Evolutionary conservation across 2,888 invertebrate species (phyloP), one percentile per base, ranked within the genome.

Genomic region (Pollenia angustigena): DNA sequence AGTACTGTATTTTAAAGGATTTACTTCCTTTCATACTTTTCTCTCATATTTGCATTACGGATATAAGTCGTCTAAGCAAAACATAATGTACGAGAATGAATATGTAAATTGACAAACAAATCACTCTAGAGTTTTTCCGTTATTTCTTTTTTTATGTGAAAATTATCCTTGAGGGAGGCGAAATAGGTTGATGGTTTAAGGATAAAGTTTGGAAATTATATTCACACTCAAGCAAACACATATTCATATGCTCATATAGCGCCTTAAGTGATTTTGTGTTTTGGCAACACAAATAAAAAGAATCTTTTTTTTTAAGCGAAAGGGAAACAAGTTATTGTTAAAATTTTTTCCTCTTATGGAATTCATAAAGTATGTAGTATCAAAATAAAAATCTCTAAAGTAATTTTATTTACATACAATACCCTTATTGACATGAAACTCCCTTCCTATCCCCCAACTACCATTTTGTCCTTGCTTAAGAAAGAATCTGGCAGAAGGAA

Each of bases 51-150:
- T 85, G 60, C 75, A 76, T 80, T 76, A 71, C 69, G 44, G 69
- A 32, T 46, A 76, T 81, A 85, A 78, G 79, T 46, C 79, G 72
- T 64, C 58, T 71, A 76, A 83, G 79, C 44, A 81, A 68, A 83
- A 83, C 76, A 80, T 68, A 87, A 83, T 60, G 64, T 76, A 74
- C 75, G 75, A 64, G 88, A 86, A 89, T 88, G 89, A 88, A 89
- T 90, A 92, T 92, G 91, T 90, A 92, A 92, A 92, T 92, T 92
- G 89, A 90, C 90, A 90, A 90, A 92, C 91, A 92, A 92, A 92
- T 92, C 91, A 92, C 91, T 91, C 90, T 72, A 74, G 86, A 76
- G 76, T 81, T 80, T 76, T 80, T 60, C 64, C 23, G 16, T 71
- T 72, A 46, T 81, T 71, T 72, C 44, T 68, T 76, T 48, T 69